Base-by-base conservation (phyloP, 1,140 invertebrate genomes). In the Caenorhabditis brenneri region DNA sequence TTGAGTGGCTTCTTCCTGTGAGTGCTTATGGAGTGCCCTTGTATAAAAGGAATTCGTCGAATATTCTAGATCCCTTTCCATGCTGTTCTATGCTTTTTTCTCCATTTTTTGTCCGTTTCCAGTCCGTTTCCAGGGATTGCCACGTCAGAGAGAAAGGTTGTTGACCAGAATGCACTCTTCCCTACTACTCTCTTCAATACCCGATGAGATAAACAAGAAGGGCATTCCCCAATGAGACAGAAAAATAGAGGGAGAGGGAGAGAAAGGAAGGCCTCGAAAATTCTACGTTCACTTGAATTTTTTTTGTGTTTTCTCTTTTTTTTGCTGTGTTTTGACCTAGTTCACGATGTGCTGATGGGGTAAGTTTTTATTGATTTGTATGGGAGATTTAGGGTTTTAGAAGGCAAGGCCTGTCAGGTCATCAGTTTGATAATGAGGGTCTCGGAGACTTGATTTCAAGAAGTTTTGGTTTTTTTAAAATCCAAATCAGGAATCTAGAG, bases 121-220 rank as follows among this genome's bases (percentile, higher is more conserved):
- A n/a, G n/a, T n/a, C n/a, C n/a, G n/a, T n/a, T 22, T 7, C 19
- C 15, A 58, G 27, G n/a, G 29, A 5, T 29, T 42, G 19, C 36
- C 36, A 74, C 65, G 36, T 74, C 58, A 65, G 22, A 65, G n/a
- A n/a, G n/a, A 65, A 65, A 22, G 19, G 2, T 74, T 74, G 65
- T 74, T 74, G 65, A 42, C 36, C 65, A 74, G 12, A n/a, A 36
- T 74, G 65, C 65, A 42, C 65, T 74, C 33, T 74, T 27, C 33
- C n/a, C n/a, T 12, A 5, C 65, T 33, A 33, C 58, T 22, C 24
- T 6, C 36, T 10, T 15, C 10, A 5, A 33, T n/a, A 15, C 16
- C 36, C 1, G 29, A 22, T 0, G 65, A 24, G n/a, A 42, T 74
- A 74, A 74, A 74, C 65, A 74, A 42, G 36, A 74, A 74, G 65